phyloP scores from a whole-genome alignment of 2,113 vertebrate genomes.

The Grammomys dolichurus region DNA sequence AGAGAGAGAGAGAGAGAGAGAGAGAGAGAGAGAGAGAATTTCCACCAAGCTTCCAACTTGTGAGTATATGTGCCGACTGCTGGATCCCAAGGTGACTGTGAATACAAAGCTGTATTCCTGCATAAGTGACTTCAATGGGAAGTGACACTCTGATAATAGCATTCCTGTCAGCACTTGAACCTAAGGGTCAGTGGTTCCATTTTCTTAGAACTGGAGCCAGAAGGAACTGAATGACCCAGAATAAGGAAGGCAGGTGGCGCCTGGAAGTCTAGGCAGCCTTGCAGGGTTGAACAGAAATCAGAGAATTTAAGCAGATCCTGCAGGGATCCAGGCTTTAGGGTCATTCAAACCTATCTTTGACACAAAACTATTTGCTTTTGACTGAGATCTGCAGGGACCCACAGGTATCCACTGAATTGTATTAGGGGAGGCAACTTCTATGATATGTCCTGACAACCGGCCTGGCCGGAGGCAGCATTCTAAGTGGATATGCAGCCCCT shows the following conservation, averaged over 20 bases:
- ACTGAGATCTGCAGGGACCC: background rate
- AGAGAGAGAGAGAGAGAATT: background rate
- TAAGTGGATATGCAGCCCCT: background rate
- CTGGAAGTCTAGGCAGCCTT: conserved; percentile 29
- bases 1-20: too few relatives aligned
- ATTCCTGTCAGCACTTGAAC: conserved; percentile 62
- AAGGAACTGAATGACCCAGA: background rate
- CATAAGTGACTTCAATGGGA: background rate
- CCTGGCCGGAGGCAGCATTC: background rate
- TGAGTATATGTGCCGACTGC: background rate
- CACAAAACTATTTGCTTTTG: background rate
- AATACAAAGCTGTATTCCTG: background rate
- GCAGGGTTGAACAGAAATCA: conserved; percentile 27
- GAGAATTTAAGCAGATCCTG: conserved; percentile 1
- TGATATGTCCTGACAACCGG: background rate
- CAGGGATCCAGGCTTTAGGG: background rate
- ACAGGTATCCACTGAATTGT: background rate
- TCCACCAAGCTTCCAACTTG: background rate
- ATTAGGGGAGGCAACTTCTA: background rate
- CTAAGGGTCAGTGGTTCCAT: conserved; percentile 51
- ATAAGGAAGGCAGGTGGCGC: background rate
- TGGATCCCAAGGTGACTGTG: background rate
- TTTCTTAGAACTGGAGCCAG: conserved; percentile 60
- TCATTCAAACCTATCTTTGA: conserved; percentile 49
- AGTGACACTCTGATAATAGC: conserved; percentile 41